These are phyloP conservation scores for Arenaria interpres DNA, from an alignment of 2,113 vertebrate species.

Conservation along the genomic window DNA sequence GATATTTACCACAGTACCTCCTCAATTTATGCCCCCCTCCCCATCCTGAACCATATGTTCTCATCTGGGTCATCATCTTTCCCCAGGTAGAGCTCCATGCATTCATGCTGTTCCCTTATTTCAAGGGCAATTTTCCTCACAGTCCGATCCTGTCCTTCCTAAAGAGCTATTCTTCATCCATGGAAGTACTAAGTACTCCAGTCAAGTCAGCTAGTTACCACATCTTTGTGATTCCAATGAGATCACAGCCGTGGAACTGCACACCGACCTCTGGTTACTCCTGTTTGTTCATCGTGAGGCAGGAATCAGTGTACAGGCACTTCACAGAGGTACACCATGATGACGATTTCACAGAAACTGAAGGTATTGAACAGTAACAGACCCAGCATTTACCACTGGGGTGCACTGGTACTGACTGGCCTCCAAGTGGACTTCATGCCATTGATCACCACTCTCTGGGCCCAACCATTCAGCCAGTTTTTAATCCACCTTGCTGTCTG, in stretches of 20 bases:
- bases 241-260: not conserved
- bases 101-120: not conserved
- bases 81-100: not conserved
- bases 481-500: not conserved
- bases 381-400: not conserved
- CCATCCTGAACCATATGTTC: not conserved
- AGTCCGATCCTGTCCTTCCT: not conserved
- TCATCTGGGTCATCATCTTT: not conserved
- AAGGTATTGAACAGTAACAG: not conserved
- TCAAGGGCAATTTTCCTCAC: not conserved
- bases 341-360: not conserved
- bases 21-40: accelerated
- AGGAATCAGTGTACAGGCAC: not conserved
- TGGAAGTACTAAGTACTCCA: not conserved
- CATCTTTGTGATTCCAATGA: accelerated
- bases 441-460: not conserved
- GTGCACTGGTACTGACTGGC: not conserved
- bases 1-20: not conserved
- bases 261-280: not conserved
- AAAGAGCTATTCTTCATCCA: not conserved
- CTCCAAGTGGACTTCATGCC: not conserved
- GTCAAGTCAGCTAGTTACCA: not conserved
- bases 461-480: not conserved
- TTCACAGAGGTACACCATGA: not conserved
- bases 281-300: not conserved